Evolutionary conservation across 2,113 vertebrate genomes (phyloP), one percentile per base, ranked within the genome.

Genomic region (Phycodurus eques): DNA sequence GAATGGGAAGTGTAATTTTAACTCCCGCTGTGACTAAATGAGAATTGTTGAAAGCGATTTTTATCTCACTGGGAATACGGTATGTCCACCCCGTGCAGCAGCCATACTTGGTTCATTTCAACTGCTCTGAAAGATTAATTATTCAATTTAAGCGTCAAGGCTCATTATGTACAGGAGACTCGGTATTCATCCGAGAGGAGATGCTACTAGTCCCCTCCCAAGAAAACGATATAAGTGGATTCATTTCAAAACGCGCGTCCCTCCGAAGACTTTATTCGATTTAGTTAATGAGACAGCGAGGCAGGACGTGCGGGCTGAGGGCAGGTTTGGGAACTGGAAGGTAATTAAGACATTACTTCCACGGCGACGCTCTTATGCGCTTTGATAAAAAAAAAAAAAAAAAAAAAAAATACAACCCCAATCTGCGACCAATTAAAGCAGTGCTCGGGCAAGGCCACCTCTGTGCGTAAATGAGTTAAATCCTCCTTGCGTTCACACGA

Each of bases 301-400:
- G 80, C 77, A 70, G 83, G 74, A 80, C 20, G 82, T 22, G 73
- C 81, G 77, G 84, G 74, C 81, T 80, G 75, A 82, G 85, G 76
- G 76, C 90, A 91, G 91, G 88, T 87, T 88, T 78, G 88, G 89
- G 88, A 90, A 86, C 87, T 81, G 76, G 80, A 87, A 83, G 88
- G 75, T 92, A 93, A 93, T 93, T 92, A 92, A 92, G 81, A 82
- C 8, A 53, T 63, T 86, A 82, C 78, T 85, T 83, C 77, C 87
- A 85, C 72, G 85, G 86, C 82, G 85, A 86, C 78, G 71, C 87
- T 85, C 86, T 66, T 87, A 85, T 80, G 83, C 85, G 82, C 88
- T 86, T 85, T 92, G 90, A 92, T 92, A 91, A 92, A 91, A 92
- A 92, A 76, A 79, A 79, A 74, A n/a, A n/a, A n/a, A n/a, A n/a